Base-by-base conservation (phyloP, 2,113 vertebrate species). In the Cavia aperea region DNA sequence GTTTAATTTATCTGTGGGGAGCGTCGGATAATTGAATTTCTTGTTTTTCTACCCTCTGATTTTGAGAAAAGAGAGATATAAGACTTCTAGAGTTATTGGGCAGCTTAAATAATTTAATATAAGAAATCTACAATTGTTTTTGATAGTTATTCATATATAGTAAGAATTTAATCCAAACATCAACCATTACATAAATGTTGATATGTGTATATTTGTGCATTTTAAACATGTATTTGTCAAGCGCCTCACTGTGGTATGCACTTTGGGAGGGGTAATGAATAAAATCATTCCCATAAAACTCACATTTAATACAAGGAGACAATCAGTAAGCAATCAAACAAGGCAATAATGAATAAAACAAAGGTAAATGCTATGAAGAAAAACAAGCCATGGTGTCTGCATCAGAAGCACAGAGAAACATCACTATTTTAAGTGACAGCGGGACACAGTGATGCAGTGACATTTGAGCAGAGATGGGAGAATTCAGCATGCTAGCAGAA, bases 11-110 rank as follows among this genome's bases (percentile, higher is more conserved):
- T 70, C 68, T 88, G 14, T 56, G 19, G 21, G 5, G 13, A 60
- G 56, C n/a, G 12, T 36, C 65, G 33, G 14, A 91, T 58, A 62
- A 54, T 72, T 89, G 58, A 36, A 11, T 78, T 43, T 36, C 63
- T 70, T 81, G n/a, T 88, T 75, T 43, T 92, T 96, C n/a, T 24
- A n/a, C 60, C 77, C 92, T 81, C 11, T 91, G 46, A 72, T 73
- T 81, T 91, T 29, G n/a, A 21, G 56, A 86, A 88, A 21, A 15
- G 7, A 16, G 24, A 60, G 60, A 19, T 9, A 46, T 63, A 84
- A 79, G 43, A 92, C 23, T 51, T 14, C 14, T 39, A 68, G 46
- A 58, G 31, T 51, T 89, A 36, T 12, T 49, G 39, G 83, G 62
- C 77, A 86, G 46, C 18, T 88, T 94, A 78, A 73, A 39, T 49